These are phyloP conservation scores for Cherax quadricarinatus DNA, from an alignment of 1,140 invertebrate genomes.

Conservation along the genomic window DNA sequence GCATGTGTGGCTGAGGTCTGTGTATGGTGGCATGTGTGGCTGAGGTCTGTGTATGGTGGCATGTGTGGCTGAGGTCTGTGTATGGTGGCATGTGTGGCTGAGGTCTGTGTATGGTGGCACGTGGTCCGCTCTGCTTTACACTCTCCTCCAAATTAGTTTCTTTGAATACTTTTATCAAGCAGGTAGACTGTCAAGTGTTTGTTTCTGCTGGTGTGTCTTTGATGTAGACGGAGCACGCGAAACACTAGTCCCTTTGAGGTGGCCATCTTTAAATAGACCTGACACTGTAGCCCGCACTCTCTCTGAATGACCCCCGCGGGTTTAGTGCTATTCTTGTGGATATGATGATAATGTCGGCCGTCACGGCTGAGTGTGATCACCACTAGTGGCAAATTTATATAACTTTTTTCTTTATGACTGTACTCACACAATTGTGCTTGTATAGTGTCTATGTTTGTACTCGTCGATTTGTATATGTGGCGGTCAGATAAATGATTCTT, in stretches of 20 bases:
- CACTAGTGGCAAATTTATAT: too few relatives aligned
- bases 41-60: neutral
- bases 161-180: neutral
- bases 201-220: neutral
- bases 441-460: too few relatives aligned
- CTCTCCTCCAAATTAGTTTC: neutral
- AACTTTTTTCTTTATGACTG: too few relatives aligned
- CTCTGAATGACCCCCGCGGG: too few relatives aligned
- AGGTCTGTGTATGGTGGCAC: neutral
- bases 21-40: neutral
- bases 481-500: too few relatives aligned
- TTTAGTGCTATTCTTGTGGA: too few relatives aligned
- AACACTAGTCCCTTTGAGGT: neutral
- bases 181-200: neutral
- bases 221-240: neutral
- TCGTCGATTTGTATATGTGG: too few relatives aligned
- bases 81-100: neutral
- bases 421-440: too few relatives aligned
- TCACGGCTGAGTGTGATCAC: too few relatives aligned
- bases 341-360: too few relatives aligned
- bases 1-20: neutral
- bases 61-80: neutral
- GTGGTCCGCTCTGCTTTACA: neutral
- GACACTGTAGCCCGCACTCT: too few relatives aligned
- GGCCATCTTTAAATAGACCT: neutral